These are phyloP conservation scores for Callipepla californica DNA, from an alignment of 2,113 vertebrate genomes.

Conservation along the genomic window DNA sequence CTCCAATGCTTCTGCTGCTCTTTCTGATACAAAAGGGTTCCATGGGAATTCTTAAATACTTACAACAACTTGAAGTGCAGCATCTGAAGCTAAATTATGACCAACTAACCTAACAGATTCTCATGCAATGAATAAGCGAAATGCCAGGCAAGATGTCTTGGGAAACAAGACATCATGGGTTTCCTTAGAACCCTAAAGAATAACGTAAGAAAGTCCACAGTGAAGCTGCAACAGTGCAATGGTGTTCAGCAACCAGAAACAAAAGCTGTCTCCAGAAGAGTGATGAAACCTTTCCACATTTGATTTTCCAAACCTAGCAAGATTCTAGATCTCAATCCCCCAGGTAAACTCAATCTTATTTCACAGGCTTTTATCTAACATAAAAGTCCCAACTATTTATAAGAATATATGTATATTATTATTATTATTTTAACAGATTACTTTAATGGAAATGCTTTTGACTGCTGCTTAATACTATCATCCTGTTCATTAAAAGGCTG, in stretches of 20 bases:
- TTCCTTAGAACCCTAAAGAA: neutral
- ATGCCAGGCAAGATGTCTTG: neutral
- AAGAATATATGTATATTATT: neutral
- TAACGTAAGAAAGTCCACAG: neutral
- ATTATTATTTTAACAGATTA: neutral
- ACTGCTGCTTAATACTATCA: neutral
- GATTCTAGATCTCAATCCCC: neutral
- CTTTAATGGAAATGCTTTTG: neutral
- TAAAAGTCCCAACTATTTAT: neutral
- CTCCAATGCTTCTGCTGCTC: neutral
- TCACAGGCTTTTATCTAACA: neutral
- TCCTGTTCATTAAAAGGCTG: fast-evolving
- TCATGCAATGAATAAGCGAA: neutral
- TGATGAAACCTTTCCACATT: neutral
- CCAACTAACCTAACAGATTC: neutral
- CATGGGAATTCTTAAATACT: neutral
- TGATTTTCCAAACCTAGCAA: neutral
- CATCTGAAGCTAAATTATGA: neutral
- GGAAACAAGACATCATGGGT: neutral
- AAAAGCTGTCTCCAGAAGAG: neutral
- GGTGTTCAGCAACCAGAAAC: neutral
- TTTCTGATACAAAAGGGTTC: neutral
- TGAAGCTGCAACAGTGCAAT: neutral
- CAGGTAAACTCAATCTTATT: neutral
- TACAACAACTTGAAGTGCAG: neutral